Evolutionary conservation across 2,888 invertebrate genomes (phyloP).

Genomic region (Phengaris alcon): DNA sequence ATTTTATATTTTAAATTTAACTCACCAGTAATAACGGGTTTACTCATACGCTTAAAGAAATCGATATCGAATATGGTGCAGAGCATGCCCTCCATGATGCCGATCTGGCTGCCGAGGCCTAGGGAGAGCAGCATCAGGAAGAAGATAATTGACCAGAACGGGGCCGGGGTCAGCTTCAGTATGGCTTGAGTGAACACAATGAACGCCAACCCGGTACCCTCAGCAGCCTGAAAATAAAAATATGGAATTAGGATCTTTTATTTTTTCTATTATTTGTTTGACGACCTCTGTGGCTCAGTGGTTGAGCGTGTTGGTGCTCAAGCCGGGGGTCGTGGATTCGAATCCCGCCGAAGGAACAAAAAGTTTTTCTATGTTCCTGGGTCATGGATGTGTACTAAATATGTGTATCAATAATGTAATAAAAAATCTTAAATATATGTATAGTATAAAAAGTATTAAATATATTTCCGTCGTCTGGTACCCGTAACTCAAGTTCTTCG

Average conservation of each 20-base stretch:
- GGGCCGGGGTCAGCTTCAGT: slow-evolving; percentile 94
- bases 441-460: too few species aligned
- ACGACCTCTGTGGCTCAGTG: too few species aligned
- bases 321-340: too few species aligned
- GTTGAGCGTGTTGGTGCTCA: too few species aligned
- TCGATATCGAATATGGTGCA: slow-evolving; percentile 97
- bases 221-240: slow-evolving; percentile 86
- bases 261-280: too few species aligned
- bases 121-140: slow-evolving; percentile 96
- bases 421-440: too few species aligned
- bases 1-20: neutral
- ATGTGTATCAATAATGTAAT: too few species aligned
- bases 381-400: too few species aligned
- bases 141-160: slow-evolving; percentile 97
- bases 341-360: too few species aligned
- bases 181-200: slow-evolving; percentile 99
- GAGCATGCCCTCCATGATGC: slow-evolving; percentile 96
- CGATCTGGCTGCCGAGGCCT: slow-evolving; percentile 96
- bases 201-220: slow-evolving; percentile 97
- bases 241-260: neutral
- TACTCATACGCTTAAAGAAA: slow-evolving; percentile 92
- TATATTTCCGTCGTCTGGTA: too few species aligned
- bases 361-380: too few species aligned
- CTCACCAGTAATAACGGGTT: slow-evolving; percentile 91
- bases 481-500: too few species aligned